These are phyloP conservation scores for Maniola jurtina DNA, from an alignment of 1,140 invertebrate genomes.

Conservation along the genomic window DNA sequence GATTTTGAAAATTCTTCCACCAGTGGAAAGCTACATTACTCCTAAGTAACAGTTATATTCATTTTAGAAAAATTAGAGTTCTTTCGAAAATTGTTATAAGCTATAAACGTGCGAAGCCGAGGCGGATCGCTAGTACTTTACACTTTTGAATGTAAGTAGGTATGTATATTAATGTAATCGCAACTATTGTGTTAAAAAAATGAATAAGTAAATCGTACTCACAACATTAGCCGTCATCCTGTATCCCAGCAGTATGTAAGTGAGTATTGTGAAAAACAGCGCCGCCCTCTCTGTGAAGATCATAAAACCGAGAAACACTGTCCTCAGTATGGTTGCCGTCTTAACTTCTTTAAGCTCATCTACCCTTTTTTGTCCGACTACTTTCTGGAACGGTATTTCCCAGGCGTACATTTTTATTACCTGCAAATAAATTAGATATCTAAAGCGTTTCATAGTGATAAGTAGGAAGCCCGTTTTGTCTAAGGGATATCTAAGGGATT, in stretches of 20 bases:
- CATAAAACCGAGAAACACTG: conserved; percentile 86
- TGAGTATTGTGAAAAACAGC: conserved; percentile 84
- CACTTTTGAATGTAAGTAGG: too few species aligned
- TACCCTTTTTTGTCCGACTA: conserved; percentile 71
- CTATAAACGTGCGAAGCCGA: too few species aligned
- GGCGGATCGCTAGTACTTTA: too few species aligned
- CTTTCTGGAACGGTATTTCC: conserved; percentile 84
- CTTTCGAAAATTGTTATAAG: too few species aligned
- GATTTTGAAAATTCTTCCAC: too few species aligned
- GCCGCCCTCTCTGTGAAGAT: conserved; percentile 85
- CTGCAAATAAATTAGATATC: conserved; percentile 30
- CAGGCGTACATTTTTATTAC: conserved; percentile 83
- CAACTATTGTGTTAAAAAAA: background rate
- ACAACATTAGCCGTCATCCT: conserved; percentile 82
- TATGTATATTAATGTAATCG: too few species aligned
- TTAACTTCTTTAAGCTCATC: conserved; percentile 62
- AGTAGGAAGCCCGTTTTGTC: too few species aligned
- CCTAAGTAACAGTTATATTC: too few species aligned
- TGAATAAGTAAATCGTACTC: conserved; percentile 37
- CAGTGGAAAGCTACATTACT: too few species aligned
- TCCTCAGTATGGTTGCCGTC: conserved; percentile 82
- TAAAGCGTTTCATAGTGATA: background rate
- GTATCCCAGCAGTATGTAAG: conserved; percentile 83
- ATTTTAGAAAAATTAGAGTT: too few species aligned
- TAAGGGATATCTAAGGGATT: too few species aligned